These are phyloP conservation scores for Metallyticus violacea DNA, from an alignment of 2,888 invertebrate genomes.

Conservation along the genomic window DNA sequence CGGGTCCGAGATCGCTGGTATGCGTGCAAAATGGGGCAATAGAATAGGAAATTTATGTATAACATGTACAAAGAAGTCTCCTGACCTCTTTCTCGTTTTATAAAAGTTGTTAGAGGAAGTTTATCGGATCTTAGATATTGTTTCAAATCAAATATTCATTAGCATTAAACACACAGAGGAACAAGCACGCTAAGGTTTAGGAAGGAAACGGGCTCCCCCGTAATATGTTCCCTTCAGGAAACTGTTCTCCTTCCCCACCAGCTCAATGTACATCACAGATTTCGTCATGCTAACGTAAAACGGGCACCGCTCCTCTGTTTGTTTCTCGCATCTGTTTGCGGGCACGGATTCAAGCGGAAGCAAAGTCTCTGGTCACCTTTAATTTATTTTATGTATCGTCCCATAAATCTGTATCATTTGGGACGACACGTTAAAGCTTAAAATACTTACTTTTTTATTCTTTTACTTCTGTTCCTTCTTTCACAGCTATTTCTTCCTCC, in stretches of 20 bases:
- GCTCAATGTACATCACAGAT: background rate
- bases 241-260: background rate
- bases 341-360: no score
- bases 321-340: background rate
- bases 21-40: background rate
- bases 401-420: no score
- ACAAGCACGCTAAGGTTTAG: background rate
- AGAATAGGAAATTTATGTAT: background rate
- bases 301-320: background rate
- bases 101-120: background rate
- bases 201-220: background rate
- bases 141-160: background rate
- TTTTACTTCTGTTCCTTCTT: no score
- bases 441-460: no score
- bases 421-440: no score
- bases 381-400: no score
- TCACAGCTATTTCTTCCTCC: no score
- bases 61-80: background rate
- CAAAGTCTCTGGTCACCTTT: no score
- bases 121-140: background rate
- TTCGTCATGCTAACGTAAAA: background rate
- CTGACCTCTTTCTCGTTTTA: background rate
- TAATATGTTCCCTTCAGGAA: background rate
- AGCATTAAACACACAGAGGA: background rate
- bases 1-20: background rate